Evolutionary conservation across 1,140 invertebrate species (phyloP).

Genomic region (Eriosoma lanigerum): DNA sequence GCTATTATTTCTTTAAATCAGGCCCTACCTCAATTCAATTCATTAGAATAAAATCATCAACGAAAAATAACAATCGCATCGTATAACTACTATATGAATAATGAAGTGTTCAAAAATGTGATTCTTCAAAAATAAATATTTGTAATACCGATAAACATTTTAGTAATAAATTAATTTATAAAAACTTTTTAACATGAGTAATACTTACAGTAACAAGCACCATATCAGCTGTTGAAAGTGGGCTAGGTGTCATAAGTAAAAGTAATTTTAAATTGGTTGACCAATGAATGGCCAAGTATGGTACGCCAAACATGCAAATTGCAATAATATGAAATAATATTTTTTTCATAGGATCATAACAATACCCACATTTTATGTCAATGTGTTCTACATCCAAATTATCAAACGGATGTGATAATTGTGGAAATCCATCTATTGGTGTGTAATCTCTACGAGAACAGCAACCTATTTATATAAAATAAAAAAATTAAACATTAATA

Average conservation of each 20-base stretch:
- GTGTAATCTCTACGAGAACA: slow-evolving; percentile 15
- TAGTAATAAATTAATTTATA: too few relatives aligned
- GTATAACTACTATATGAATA: too few relatives aligned
- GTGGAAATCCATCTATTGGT: neutral
- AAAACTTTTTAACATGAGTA: too few relatives aligned
- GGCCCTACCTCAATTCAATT: too few relatives aligned
- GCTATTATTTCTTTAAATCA: too few relatives aligned
- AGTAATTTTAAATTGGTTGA: slow-evolving; percentile 25
- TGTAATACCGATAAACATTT: too few relatives aligned
- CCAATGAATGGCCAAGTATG: slow-evolving; percentile 43
- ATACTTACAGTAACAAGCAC: slow-evolving; percentile 39
- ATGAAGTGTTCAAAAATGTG: too few relatives aligned
- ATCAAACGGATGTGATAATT: neutral
- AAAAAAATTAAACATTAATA: neutral
- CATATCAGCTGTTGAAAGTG: slow-evolving; percentile 18
- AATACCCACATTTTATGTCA: slow-evolving; percentile 31
- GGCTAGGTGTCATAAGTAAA: slow-evolving; percentile 17
- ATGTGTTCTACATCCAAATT: slow-evolving; percentile 2
- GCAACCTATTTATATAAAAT: neutral
- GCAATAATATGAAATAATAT: slow-evolving; percentile 34
- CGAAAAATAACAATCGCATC: too few relatives aligned
- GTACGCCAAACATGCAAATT: slow-evolving; percentile 23
- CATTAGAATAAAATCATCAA: too few relatives aligned
- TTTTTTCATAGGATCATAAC: slow-evolving; percentile 5
- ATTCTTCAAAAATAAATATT: too few relatives aligned